Conservation (phyloP, 2,888 invertebrate species). For the Lamellibrachia satsuma region DNA sequence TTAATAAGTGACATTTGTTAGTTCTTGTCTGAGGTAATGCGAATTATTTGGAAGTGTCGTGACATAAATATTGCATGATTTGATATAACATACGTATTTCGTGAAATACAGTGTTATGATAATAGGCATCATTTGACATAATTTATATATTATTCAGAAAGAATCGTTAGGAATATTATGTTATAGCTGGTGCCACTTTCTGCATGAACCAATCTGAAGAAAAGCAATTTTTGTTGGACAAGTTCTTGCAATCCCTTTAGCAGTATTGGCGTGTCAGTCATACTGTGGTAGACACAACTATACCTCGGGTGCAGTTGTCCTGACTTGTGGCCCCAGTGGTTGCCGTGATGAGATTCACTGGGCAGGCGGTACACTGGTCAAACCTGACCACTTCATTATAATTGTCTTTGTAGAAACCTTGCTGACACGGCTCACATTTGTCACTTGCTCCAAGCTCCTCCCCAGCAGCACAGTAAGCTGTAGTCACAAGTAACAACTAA, state of each 20-base stretch:
- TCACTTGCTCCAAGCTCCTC: background rate
- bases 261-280: background rate
- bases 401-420: background rate
- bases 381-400: background rate
- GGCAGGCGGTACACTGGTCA: background rate
- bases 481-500: background rate
- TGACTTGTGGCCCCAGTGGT: background rate
- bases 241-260: no score
- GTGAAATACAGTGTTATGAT: no score
- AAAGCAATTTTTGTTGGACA: no score
- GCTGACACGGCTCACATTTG: background rate
- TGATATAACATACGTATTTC: no score
- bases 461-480: background rate
- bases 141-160: no score
- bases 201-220: no score
- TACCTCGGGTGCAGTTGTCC: background rate
- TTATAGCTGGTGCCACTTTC: no score
- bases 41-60: background rate
- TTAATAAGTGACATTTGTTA: background rate
- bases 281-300: background rate
- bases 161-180: no score
- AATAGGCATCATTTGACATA: no score
- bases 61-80: background rate
- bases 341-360: background rate
- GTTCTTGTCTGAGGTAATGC: background rate